Base-by-base conservation (phyloP, 2,113 vertebrate genomes). In the Heliornis fulica region DNA sequence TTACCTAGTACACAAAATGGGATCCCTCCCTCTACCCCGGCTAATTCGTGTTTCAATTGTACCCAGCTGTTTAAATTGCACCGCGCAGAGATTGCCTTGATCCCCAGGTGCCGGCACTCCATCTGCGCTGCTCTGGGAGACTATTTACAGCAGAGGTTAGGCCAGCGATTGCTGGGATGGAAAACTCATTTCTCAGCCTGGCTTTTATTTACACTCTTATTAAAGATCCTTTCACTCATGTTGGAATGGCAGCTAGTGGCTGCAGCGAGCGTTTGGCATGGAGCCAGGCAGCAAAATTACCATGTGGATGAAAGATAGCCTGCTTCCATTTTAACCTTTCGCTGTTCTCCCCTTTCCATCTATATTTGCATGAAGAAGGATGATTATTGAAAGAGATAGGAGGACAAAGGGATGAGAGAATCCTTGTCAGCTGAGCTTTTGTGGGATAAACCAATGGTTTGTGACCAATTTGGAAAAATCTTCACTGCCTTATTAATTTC, bases 151-250 rank as follows among this genome's bases (percentile, higher is more conserved):
- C 96, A 64, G 93, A 96, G 97, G 96, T 95, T 95, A 96, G 96
- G 92, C 95, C 83, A 82, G 97, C 94, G 97, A 98, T 97, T 97
- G 98, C 98, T 97, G 96, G 97, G 96, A 95, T 97, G 97, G 97
- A 98, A 98, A 98, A 97, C 97, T 98, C 97, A 97, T 98, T 98
- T 98, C 97, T 97, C 98, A 95, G 96, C 92, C 96, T 96, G 95
- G 97, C 96, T 98, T 98, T 98, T 98, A 97, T 98, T 98, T 98
- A 97, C 96, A 96, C 94, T 97, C 97, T 97, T 97, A 98, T 97
- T 97, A 98, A 97, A 98, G 95, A 97, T 97, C 93, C 97, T 97
- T 98, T 98, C 96, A 97, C 94, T 98, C 97, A 95, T 59, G 65
- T 85, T 86, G 94, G 96, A 97, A 97, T 93, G 97, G 96, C 97